A percentile compares a stretch with the other conserved stretches of the same genome.
Conservation (phyloP, 2,113 vertebrate species). For the Ellobius talpinus region DNA sequence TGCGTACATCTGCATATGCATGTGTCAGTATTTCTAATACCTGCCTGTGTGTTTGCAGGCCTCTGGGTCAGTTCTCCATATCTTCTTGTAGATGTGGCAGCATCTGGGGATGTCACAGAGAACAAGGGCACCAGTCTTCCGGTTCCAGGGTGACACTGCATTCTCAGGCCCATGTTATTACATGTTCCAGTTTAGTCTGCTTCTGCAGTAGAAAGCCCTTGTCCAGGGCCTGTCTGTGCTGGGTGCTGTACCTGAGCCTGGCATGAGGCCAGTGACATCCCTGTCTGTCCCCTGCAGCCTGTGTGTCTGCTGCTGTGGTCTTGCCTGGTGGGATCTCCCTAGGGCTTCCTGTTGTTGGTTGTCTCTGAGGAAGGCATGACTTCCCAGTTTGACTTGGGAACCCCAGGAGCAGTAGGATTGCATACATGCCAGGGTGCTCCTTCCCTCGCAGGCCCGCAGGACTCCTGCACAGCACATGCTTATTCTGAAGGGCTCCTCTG, state of each 20-base stretch:
- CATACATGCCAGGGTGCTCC: too few species aligned
- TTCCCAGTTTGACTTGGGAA: background rate
- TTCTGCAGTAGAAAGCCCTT: background rate
- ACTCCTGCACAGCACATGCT: too few species aligned
- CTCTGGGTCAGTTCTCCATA: background rate
- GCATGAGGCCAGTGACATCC: too few species aligned
- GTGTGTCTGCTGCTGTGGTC: background rate
- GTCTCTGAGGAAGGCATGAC: background rate
- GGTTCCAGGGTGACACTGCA: too few species aligned
- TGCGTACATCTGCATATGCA: fast-evolving
- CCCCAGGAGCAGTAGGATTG: background rate
- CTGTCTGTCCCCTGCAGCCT: background rate
- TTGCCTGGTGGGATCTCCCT: background rate
- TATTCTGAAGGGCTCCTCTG: background rate
- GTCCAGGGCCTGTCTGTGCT: background rate
- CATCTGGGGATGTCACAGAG: background rate
- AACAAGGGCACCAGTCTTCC: background rate
- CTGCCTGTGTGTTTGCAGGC: background rate
- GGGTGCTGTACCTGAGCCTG: background rate
- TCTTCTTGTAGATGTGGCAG: too few species aligned
- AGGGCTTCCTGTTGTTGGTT: background rate
- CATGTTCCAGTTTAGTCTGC: background rate
- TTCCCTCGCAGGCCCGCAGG: background rate
- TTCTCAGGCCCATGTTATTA: background rate
- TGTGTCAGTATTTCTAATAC: background rate